Evolutionary conservation across 2,888 invertebrate species (phyloP).

Genomic region (Idaea straminata): DNA sequence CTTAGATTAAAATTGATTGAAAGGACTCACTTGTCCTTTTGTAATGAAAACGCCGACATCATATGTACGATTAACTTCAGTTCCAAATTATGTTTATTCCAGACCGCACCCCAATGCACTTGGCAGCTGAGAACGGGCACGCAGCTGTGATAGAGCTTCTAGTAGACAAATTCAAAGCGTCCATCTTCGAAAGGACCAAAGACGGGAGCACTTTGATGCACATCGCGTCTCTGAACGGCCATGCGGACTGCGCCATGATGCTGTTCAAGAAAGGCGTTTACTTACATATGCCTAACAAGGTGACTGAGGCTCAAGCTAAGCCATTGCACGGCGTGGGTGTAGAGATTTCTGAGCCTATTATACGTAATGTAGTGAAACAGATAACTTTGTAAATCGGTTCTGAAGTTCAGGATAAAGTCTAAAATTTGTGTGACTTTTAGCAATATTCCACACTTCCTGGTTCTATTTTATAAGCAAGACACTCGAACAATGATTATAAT

Average conservation of each 20-base stretch:
- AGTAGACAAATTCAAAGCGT: constrained; percentile 98
- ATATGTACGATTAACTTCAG: background rate
- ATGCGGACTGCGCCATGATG: constrained; percentile 99
- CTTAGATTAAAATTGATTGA: too few relatives aligned
- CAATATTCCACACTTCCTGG: constrained; percentile 6
- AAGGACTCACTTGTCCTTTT: too few relatives aligned
- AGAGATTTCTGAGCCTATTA: too few relatives aligned
- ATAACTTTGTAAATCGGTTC: background rate
- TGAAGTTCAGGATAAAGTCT: background rate
- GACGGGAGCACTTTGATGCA: constrained; percentile 99
- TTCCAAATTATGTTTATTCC: constrained; percentile 25
- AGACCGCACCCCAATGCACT: constrained; percentile 98
- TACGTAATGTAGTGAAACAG: background rate
- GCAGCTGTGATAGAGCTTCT: constrained; percentile 96
- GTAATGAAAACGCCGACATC: too few relatives aligned
- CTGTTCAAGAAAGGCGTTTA: constrained; percentile 99
- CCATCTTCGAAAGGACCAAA: constrained; percentile 96
- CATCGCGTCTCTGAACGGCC: constrained; percentile 97
- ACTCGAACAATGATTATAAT: constrained; percentile 12
- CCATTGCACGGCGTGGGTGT: too few relatives aligned
- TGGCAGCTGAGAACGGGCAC: constrained; percentile 98
- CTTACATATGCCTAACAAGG: constrained; percentile 99
- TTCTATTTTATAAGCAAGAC: background rate
- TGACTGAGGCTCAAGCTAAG: constrained; percentile 21
- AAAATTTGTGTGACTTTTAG: background rate